Evolutionary conservation across 2,888 invertebrate genomes (phyloP).

Genomic region (Colletes collaris): DNA sequence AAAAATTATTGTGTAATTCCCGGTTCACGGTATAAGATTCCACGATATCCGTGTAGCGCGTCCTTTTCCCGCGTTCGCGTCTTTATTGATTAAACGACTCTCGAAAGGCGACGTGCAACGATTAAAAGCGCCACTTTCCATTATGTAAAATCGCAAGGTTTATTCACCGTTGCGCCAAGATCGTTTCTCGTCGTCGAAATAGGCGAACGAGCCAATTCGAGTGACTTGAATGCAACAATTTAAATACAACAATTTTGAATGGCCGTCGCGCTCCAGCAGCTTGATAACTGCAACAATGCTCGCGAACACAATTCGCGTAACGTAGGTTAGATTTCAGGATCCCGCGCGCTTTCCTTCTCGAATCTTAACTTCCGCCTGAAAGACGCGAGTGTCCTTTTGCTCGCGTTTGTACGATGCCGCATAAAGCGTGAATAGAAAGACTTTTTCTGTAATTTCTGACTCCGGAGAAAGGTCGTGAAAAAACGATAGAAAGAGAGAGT

Average conservation of each 20-base stretch:
- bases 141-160: constrained; percentile 5
- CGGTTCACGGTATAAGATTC: no score
- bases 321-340: constrained; percentile 37
- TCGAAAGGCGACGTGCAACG: not conserved
- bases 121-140: not conserved
- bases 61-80: not conserved
- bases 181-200: constrained; percentile 7
- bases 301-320: constrained; percentile 34
- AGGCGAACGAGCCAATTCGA: constrained; percentile 40
- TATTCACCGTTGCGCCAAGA: constrained; percentile 13
- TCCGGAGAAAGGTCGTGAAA: not conserved
- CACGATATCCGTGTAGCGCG: no score
- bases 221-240: constrained; percentile 55
- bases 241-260: constrained; percentile 50
- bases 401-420: not conserved
- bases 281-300: constrained; percentile 36
- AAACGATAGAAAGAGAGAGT: not conserved
- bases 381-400: constrained; percentile 19
- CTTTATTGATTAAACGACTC: not conserved
- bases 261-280: constrained; percentile 8
- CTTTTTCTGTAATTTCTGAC: constrained; percentile 18
- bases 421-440: constrained; percentile 10
- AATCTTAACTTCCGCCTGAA: constrained; percentile 9
- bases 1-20: no score
- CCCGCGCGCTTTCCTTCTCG: constrained; percentile 4